phyloP scores from a whole-genome alignment of 2,113 vertebrate species.

The Brachyhypopomus occidentalis region DNA sequence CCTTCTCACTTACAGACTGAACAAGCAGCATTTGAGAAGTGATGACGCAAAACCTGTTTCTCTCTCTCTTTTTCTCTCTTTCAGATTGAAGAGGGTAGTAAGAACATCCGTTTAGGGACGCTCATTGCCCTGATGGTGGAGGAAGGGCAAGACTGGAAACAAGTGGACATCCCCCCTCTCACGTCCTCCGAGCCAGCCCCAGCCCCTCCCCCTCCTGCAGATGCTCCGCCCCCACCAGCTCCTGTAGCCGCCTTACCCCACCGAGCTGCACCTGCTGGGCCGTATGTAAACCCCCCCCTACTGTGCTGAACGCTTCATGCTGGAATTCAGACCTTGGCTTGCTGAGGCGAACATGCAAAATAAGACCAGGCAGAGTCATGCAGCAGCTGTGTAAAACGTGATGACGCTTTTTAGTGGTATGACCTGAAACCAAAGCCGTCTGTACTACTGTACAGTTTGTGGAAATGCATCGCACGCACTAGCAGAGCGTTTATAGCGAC shows the following conservation, averaged over 20 bases:
- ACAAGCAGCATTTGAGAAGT: too few species aligned
- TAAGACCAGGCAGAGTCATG: neutral
- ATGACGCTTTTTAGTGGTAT: too few species aligned
- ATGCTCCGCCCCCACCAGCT: conserved; percentile 34
- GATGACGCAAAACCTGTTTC: neutral
- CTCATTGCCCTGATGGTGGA: conserved; percentile 91
- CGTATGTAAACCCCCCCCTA: conserved; percentile 15
- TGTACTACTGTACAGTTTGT: too few species aligned
- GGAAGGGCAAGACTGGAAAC: conserved; percentile 94
- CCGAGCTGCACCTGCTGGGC: conserved; percentile 56
- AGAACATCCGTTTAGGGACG: conserved; percentile 83
- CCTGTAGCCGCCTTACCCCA: conserved; percentile 54
- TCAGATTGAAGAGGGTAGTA: conserved; percentile 90
- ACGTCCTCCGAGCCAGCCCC: conserved; percentile 52
- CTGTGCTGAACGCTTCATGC: neutral
- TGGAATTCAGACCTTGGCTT: neutral
- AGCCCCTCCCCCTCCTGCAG: conserved; percentile 52
- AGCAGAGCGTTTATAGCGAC: too few species aligned
- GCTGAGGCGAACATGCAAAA: neutral
- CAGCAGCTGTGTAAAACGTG: too few species aligned
- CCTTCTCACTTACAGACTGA: too few species aligned
- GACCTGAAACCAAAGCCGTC: too few species aligned
- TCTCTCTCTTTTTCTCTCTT: neutral
- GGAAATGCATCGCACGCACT: too few species aligned
- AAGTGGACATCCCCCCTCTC: conserved; percentile 84